phyloP scores from a whole-genome alignment of 2,113 vertebrate genomes.

The Neodon shergylaensis region DNA sequence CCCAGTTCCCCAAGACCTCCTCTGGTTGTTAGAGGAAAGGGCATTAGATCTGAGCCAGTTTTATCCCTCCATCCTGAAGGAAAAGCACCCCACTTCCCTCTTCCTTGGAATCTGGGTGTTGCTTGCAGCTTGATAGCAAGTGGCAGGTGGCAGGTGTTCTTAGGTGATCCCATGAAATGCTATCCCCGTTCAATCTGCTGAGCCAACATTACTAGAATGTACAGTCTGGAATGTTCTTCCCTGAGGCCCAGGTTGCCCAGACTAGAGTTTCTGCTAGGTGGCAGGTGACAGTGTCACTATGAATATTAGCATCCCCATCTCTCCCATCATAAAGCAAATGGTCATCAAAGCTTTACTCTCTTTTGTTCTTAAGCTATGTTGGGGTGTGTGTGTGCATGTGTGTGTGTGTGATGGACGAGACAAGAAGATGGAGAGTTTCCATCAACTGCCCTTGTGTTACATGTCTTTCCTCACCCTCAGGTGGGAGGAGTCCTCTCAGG shows the following conservation, averaged over 20 bases:
- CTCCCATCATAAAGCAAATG: background rate
- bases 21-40: background rate
- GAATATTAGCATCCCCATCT: background rate
- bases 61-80: background rate
- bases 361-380: background rate
- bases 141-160: background rate
- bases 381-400: background rate
- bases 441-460: background rate
- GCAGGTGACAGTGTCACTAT: background rate
- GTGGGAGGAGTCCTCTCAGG: background rate
- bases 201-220: background rate
- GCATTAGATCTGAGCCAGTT: background rate
- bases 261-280: background rate
- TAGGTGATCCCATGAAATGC: no score
- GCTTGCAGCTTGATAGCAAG: background rate
- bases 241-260: background rate
- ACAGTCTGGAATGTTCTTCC: background rate
- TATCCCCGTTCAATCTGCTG: background rate
- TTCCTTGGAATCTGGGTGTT: background rate
- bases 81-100: background rate
- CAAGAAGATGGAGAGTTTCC: background rate
- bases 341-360: background rate
- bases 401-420: no score
- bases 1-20: background rate
- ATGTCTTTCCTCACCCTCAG: background rate